Evolutionary conservation across 2,888 invertebrate genomes (phyloP).

Genomic region (Crocallis elinguaria): DNA sequence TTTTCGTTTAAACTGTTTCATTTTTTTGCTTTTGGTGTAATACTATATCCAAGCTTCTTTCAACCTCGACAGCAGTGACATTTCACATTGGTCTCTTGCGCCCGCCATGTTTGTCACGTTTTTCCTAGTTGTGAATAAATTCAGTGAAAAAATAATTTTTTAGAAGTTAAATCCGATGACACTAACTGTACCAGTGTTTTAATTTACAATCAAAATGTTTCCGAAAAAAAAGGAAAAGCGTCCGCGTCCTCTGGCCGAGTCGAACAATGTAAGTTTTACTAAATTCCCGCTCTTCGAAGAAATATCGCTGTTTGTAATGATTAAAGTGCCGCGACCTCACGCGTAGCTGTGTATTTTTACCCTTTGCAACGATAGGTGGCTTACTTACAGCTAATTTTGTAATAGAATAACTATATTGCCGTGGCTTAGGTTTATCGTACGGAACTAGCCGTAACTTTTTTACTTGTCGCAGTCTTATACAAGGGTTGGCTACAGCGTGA

Average conservation of each 20-base stretch:
- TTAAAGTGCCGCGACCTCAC: constrained; percentile 57
- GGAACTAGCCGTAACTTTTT: neutral
- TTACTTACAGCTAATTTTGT: neutral
- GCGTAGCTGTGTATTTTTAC: constrained; percentile 59
- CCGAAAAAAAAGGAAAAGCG: constrained; percentile 63
- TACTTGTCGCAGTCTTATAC: no score
- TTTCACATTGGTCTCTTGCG: constrained; percentile 39
- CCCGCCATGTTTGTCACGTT: constrained; percentile 84
- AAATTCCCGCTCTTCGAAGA: constrained; percentile 66
- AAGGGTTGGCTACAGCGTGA: no score
- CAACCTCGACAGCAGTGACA: constrained; percentile 25
- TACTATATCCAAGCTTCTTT: neutral
- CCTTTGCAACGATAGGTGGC: neutral
- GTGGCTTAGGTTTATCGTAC: neutral
- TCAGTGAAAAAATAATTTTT: constrained; percentile 52
- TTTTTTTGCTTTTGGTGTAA: neutral
- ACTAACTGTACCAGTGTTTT: constrained; percentile 32
- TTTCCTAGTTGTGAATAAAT: constrained; percentile 70
- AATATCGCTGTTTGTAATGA: constrained; percentile 45
- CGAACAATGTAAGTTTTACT: constrained; percentile 66
- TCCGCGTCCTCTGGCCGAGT: constrained; percentile 53
- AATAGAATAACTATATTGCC: neutral
- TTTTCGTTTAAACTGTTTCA: neutral
- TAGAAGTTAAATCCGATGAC: constrained; percentile 19
- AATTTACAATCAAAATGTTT: constrained; percentile 59